Evolutionary conservation across 2,888 invertebrate species (phyloP), one percentile per base, ranked within the genome.

Genomic region (Hirtodrosophila trivittata): DNA sequence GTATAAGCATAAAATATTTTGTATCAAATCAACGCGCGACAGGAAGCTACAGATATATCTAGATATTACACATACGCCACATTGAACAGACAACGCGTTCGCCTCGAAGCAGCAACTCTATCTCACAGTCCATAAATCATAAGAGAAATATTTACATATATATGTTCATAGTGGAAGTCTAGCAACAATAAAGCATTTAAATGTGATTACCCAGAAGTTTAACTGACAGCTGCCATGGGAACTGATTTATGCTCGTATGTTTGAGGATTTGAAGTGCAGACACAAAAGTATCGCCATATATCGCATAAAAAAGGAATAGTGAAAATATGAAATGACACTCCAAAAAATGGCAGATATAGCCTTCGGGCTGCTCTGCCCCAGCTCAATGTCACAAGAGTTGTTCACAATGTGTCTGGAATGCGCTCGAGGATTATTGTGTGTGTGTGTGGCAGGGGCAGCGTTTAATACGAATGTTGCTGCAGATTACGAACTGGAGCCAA

Each of bases 401-500:
- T n/a, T n/a, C n/a, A n/a, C n/a, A n/a, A n/a, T n/a, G 18, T 35
- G 38, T 33, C 41, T 33, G 37, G 35, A 43, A 32, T 42, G 41
- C 39, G 59, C 57, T 52, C 26, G 4, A 33, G 69, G 78, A 76
- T 78, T 74, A 74, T 39, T 21, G 55, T 56, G 58, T 3, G 18
- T 2, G 18, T 3, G 18, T 21, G 5, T 3, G 18, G 18, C 18
- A 21, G 18, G 18, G n/a, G n/a, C n/a, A n/a, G n/a, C n/a, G n/a
- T n/a, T n/a, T n/a, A n/a, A 21, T 21, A 21, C 5, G 18, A 5
- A 21, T 66, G 63, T 49, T 73, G 74, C 46, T 63, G 56, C 33
- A 62, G 68, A 68, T 77, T 77, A 75, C 45, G 33, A 59, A 54
- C 52, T 21, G 37, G 59, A 74, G 51, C 52, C 72, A 72, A 60